Conservation (phyloP, 2,113 vertebrate species). For the Leucopsar rothschildi region DNA sequence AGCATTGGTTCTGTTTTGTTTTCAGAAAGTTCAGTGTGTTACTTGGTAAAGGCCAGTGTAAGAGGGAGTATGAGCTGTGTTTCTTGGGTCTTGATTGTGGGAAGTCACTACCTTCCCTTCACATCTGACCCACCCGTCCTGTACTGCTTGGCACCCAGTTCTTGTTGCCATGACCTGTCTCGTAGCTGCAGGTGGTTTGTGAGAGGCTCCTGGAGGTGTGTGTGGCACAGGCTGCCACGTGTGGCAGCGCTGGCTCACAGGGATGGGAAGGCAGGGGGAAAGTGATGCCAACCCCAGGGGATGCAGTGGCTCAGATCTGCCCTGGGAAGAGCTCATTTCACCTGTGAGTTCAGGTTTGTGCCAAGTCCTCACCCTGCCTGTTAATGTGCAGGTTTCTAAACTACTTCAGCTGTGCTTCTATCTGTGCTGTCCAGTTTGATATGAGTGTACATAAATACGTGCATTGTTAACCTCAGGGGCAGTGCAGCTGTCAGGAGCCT, state of each 20-base stretch:
- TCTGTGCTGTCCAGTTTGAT: neutral
- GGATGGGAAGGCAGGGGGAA: rapidly evolving
- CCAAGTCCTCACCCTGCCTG: neutral
- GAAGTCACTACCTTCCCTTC: neutral
- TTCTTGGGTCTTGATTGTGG: neutral
- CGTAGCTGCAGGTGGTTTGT: rapidly evolving
- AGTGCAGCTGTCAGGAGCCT: neutral
- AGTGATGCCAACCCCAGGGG: neutral
- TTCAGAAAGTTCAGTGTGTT: neutral
- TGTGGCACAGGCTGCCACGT: neutral
- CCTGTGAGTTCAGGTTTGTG: neutral
- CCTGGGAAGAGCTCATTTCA: neutral
- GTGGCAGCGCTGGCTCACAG: rapidly evolving
- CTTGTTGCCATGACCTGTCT: neutral
- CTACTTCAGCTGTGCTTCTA: neutral
- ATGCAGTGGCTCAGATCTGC: neutral
- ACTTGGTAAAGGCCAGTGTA: neutral
- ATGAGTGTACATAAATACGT: rapidly evolving
- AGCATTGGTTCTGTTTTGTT: neutral
- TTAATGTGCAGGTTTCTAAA: neutral
- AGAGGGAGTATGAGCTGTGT: neutral
- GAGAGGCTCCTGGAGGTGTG: neutral
- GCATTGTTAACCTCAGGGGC: neutral
- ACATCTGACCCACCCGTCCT: neutral
- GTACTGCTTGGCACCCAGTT: neutral